Percentiles rank a stretch among this genome's conserved stretches.
phyloP scores from a whole-genome alignment of 1,140 invertebrate species.

The Batillaria attramentaria region DNA sequence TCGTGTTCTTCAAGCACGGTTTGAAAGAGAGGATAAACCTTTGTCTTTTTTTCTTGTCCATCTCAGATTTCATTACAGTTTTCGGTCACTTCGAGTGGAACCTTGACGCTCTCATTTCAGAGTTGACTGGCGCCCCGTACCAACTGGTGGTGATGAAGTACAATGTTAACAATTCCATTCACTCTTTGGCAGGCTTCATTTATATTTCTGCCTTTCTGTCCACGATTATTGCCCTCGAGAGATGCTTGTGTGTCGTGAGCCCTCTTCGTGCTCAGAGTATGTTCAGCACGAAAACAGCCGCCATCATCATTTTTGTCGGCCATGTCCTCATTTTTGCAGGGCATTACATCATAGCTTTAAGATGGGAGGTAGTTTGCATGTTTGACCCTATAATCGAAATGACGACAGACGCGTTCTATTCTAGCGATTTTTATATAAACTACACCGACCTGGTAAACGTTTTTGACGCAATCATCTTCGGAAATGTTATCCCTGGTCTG shows the following conservation, averaged over 20 bases:
- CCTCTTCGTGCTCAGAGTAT: background rate
- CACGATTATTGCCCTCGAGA: background rate
- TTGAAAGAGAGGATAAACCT: constrained; percentile 12
- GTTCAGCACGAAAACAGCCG: background rate
- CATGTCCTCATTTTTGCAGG: background rate
- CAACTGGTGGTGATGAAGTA: background rate
- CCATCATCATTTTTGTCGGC: background rate
- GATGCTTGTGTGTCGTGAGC: constrained; percentile 16
- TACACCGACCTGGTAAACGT: background rate
- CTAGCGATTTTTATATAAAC: constrained; percentile 6
- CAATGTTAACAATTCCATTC: background rate
- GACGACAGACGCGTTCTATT: background rate
- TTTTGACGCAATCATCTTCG: background rate
- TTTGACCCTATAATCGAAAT: background rate
- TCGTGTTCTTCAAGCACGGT: constrained; percentile 19
- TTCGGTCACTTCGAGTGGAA: background rate
- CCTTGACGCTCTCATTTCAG: background rate
- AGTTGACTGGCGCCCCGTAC: background rate
- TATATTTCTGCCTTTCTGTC: constrained; percentile 1
- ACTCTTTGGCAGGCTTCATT: background rate
- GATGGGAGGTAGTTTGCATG: constrained; percentile 11
- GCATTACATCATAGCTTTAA: background rate
- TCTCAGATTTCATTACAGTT: background rate
- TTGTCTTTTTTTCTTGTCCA: constrained; percentile 18
- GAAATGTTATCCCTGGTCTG: background rate